These are phyloP conservation scores for Nycteola revayana DNA, from an alignment of 2,888 invertebrate species.

Conservation along the genomic window DNA sequence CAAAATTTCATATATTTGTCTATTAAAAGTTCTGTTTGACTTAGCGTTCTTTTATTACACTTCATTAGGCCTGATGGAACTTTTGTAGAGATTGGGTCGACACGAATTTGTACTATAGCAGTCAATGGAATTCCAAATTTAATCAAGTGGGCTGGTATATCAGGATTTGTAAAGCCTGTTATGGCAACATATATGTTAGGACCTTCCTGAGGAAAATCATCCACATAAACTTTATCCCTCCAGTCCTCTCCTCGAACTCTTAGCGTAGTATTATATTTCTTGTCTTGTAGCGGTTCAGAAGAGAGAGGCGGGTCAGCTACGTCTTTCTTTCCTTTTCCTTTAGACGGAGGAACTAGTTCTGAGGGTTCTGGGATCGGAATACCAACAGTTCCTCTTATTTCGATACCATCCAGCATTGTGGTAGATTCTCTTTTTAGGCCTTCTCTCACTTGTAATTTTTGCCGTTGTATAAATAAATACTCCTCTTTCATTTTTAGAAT, in stretches of 20 bases:
- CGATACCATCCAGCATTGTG: constrained; percentile 58
- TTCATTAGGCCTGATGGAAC: constrained; percentile 53
- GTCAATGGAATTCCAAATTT: constrained; percentile 64
- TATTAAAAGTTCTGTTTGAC: constrained; percentile 56
- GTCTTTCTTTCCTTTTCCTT: constrained; percentile 44
- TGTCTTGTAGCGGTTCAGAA: constrained; percentile 39
- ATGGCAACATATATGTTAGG: constrained; percentile 79
- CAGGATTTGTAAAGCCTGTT: constrained; percentile 72
- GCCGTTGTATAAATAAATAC: constrained; percentile 62
- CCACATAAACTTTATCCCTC: constrained; percentile 76
- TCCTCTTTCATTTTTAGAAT: constrained; percentile 73
- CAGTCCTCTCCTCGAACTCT: constrained; percentile 79
- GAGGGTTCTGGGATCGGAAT: constrained; percentile 35
- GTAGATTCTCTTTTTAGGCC: constrained; percentile 61
- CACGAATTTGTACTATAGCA: constrained; percentile 66
- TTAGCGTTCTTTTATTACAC: constrained; percentile 62
- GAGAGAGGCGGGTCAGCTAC: constrained; percentile 22
- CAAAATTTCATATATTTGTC: constrained; percentile 60
- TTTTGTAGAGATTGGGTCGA: constrained; percentile 42
- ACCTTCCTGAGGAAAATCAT: constrained; percentile 77
- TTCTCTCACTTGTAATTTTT: constrained; percentile 59
- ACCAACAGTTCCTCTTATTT: constrained; percentile 58
- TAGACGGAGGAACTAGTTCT: constrained; percentile 32
- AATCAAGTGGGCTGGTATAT: constrained; percentile 50
- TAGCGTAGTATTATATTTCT: constrained; percentile 72